Conservation (phyloP, 2,888 invertebrate species). For the Dicyrtomina minuta region DNA sequence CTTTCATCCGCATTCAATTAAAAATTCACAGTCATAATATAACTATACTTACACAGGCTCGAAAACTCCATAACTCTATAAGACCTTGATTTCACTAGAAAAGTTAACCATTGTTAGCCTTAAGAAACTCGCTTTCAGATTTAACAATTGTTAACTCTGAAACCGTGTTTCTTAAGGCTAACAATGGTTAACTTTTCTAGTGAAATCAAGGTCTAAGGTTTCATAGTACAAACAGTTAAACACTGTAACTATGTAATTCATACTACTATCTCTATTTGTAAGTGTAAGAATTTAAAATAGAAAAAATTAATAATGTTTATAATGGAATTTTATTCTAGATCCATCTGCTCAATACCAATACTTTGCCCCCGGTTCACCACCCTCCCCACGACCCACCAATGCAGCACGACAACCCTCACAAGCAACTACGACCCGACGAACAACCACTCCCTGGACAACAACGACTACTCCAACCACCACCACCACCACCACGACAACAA, state of each 20-base stretch:
- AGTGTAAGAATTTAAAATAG: neutral
- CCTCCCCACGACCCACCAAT: slow-evolving; percentile 6
- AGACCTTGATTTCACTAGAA: neutral
- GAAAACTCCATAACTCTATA: no score
- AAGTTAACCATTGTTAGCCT: no score
- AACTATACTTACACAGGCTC: no score
- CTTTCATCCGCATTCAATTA: no score
- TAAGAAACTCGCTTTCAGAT: no score
- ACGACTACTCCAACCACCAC: slow-evolving; percentile 44
- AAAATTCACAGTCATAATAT: no score
- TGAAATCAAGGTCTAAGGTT: neutral
- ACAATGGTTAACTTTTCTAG: no score
- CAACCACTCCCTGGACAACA: slow-evolving; percentile 32
- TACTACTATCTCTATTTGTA: no score
- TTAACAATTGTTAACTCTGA: no score
- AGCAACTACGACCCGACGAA: slow-evolving; percentile 31
- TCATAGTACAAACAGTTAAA: no score
- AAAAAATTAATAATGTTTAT: neutral
- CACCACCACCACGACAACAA: slow-evolving; percentile 29
- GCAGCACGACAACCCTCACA: slow-evolving; percentile 24
- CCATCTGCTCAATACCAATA: neutral
- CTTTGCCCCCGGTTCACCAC: neutral
- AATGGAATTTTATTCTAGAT: neutral
- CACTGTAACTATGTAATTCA: no score
- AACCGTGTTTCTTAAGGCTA: no score